A percentile compares a stretch with the other conserved stretches of the same genome.
Evolutionary conservation across 2,797 vertebrate species (phyloP).

Genomic region (Tragopan temminckii): DNA sequence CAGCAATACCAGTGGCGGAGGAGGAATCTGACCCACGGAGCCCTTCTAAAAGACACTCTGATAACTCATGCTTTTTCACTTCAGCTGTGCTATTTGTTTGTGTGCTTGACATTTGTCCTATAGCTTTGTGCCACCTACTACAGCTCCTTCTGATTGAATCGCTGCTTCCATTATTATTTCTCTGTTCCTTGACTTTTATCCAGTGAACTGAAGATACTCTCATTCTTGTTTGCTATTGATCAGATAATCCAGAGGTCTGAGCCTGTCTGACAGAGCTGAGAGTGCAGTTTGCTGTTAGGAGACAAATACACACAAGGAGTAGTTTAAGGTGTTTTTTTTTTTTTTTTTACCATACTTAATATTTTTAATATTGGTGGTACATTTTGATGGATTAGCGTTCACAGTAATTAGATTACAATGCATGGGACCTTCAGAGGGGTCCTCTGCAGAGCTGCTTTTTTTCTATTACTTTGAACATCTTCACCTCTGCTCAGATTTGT

Average conservation of each 20-base stretch:
- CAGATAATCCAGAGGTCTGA: constrained; percentile 19
- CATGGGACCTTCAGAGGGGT: neutral
- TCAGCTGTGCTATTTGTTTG: constrained; percentile 10
- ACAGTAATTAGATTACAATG: neutral
- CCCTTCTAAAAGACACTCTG: neutral
- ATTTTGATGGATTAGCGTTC: neutral
- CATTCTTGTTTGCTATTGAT: constrained; percentile 19
- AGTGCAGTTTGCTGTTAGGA: neutral
- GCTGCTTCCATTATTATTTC: neutral
- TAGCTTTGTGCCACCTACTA: neutral
- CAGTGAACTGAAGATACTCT: constrained; percentile 7
- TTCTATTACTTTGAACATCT: neutral
- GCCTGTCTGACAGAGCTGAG: neutral
- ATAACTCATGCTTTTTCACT: neutral
- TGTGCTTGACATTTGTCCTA: constrained; percentile 38
- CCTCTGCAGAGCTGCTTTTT: neutral
- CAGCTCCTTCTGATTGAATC: constrained; percentile 8
- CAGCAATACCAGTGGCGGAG: neutral
- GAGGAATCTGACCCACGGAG: neutral
- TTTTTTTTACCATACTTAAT: neutral
- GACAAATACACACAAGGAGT: neutral
- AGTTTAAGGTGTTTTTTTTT: neutral
- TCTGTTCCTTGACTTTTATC: constrained; percentile 19
- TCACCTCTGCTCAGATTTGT: neutral
- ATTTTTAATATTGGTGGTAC: neutral